phyloP scores from a whole-genome alignment of 2,113 vertebrate species.

The Seriola aureovittata region DNA sequence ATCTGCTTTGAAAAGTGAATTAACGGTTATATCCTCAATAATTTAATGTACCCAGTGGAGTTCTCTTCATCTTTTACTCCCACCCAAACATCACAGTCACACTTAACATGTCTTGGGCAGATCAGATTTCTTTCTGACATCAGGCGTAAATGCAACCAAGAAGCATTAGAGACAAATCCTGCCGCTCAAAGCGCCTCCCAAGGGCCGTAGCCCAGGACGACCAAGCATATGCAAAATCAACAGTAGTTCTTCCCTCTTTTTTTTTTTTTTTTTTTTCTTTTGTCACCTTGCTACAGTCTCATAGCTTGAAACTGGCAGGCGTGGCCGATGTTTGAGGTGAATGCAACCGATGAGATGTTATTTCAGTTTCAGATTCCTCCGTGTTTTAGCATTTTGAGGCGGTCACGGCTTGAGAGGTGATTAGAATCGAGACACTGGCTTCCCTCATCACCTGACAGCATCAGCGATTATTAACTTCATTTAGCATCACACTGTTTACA shows the following conservation, averaged over 20 bases:
- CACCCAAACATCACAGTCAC: neutral
- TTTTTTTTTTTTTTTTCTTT: too few species aligned
- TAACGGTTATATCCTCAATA: neutral
- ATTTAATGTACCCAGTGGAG: neutral
- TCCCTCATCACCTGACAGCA: neutral
- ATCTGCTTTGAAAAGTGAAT: neutral
- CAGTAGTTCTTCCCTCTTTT: too few species aligned
- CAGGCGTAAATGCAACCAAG: neutral
- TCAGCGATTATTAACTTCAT: neutral
- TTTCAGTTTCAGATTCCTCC: neutral
- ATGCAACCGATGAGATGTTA: neutral
- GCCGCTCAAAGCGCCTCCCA: neutral
- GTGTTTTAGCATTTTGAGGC: conserved; percentile 1
- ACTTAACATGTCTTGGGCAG: neutral
- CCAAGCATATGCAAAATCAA: neutral
- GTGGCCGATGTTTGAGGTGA: neutral
- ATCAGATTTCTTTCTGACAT: neutral
- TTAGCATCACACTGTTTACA: neutral
- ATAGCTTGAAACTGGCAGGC: neutral
- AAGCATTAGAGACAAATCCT: neutral
- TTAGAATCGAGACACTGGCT: neutral
- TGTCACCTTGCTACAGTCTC: too few species aligned
- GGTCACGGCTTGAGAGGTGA: neutral
- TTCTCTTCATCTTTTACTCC: neutral
- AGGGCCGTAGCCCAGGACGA: conserved; percentile 1